phyloP scores from a whole-genome alignment of 92 coral and sea anemone genomes.

The Isaurus tuberculatus region DNA sequence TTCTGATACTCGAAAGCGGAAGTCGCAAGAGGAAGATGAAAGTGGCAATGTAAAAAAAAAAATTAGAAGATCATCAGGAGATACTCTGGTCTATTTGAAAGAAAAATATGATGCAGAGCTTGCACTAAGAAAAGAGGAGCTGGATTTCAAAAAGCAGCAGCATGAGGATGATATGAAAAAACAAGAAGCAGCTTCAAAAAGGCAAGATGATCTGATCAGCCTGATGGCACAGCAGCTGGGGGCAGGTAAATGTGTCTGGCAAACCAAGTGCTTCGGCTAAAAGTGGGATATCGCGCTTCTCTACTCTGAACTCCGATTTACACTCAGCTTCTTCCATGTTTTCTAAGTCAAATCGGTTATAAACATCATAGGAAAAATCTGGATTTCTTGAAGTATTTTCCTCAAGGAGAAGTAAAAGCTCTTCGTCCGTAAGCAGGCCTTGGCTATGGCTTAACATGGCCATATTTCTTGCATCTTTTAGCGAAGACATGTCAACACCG shows the following conservation, averaged over 20 bases:
- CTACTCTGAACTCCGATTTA: too few species aligned
- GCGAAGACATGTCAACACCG: not conserved
- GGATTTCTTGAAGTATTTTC: not conserved
- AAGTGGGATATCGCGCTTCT: conserved; percentile 5
- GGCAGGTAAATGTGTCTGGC: conserved; percentile 9
- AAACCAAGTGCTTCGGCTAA: conserved; percentile 23
- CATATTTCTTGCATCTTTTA: not conserved
- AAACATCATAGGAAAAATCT: not conserved
- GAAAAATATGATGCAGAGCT: conserved; percentile 60
- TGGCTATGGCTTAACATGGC: too few species aligned
- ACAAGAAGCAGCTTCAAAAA: conserved; percentile 59
- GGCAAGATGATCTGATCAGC: conserved; percentile 51
- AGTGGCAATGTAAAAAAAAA: conserved; percentile 26
- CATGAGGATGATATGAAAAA: conserved; percentile 48
- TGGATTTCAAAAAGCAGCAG: conserved; percentile 55
- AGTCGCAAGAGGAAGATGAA: conserved; percentile 39
- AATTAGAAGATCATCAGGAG: conserved; percentile 45
- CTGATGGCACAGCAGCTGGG: conserved; percentile 57
- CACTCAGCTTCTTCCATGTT: too few species aligned
- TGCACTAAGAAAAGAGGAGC: conserved; percentile 48
- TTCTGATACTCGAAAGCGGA: conserved; percentile 50
- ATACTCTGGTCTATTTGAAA: conserved; percentile 57
- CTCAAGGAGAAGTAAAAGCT: not conserved
- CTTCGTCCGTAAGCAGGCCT: not conserved
- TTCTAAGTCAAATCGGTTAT: not conserved